A percentile compares a stretch with the other conserved stretches of the same genome.
These are phyloP conservation scores for Acropora yongei DNA, from an alignment of 64 coral and sea anemone species.

Conservation along the genomic window DNA sequence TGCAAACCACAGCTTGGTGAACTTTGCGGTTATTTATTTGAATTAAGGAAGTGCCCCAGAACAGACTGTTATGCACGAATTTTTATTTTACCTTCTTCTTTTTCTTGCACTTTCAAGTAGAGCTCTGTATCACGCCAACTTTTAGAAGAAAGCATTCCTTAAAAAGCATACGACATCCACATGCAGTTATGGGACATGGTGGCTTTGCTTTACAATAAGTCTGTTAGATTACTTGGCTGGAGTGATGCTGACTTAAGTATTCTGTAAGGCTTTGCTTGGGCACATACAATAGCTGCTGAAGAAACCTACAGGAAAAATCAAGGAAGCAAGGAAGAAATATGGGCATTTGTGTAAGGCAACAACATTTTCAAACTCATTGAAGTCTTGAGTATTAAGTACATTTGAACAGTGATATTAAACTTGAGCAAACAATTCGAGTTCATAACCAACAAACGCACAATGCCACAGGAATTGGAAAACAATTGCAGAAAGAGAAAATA, in stretches of 20 bases:
- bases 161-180: conserved; percentile 33
- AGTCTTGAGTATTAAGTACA: conserved; percentile 58
- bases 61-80: too few relatives aligned
- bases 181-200: conserved; percentile 15
- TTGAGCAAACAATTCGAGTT: conserved; percentile 43
- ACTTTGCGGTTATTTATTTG: too few relatives aligned
- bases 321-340: background rate
- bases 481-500: conserved; percentile 32
- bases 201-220: conserved; percentile 41
- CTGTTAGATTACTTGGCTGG: conserved; percentile 24
- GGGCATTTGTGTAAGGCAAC: conserved; percentile 38
- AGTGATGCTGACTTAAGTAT: background rate
- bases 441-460: conserved; percentile 69
- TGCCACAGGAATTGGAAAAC: conserved; percentile 55
- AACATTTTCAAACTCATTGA: conserved; percentile 58
- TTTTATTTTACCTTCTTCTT: too few relatives aligned
- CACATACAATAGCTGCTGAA: conserved; percentile 55
- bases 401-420: conserved; percentile 20
- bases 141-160: conserved; percentile 43
- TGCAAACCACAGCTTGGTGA: too few relatives aligned
- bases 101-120: background rate
- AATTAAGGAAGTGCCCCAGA: too few relatives aligned
- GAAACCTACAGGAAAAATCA: conserved; percentile 39
- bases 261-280: conserved; percentile 18
- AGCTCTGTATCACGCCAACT: conserved; percentile 55